These are phyloP conservation scores for Rhinogobius similis DNA, from an alignment of 2,113 vertebrate genomes.

Conservation along the genomic window DNA sequence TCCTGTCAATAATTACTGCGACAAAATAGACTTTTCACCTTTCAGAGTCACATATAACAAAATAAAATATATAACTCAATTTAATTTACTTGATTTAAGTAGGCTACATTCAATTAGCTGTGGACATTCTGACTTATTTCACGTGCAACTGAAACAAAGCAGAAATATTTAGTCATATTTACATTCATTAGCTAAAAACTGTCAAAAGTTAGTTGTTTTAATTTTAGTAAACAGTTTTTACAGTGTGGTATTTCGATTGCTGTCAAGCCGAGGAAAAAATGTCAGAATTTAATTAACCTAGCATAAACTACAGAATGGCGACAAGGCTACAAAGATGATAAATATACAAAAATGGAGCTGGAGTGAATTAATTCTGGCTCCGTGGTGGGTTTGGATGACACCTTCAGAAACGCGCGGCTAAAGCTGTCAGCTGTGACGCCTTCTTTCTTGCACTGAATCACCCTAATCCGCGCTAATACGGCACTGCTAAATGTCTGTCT, in stretches of 20 bases:
- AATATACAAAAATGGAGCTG: slow-evolving; percentile 54
- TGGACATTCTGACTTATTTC: background rate
- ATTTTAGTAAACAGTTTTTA: slow-evolving; percentile 4
- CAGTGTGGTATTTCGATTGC: slow-evolving; percentile 52
- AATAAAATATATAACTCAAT: no score
- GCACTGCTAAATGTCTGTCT: slow-evolving; percentile 55
- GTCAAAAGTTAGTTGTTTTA: no score
- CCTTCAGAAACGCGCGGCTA: slow-evolving; percentile 59
- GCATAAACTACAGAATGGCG: slow-evolving; percentile 11
- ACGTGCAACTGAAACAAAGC: no score
- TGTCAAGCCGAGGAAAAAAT: slow-evolving; percentile 26
- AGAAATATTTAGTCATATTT: no score
- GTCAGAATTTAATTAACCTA: slow-evolving; percentile 54
- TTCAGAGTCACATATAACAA: background rate
- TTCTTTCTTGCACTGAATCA: slow-evolving; percentile 55
- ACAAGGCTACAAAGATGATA: slow-evolving; percentile 27
- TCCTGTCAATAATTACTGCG: slow-evolving; percentile 62
- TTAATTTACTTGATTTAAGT: background rate
- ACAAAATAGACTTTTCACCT: slow-evolving; percentile 56
- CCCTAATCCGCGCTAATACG: slow-evolving; percentile 66
- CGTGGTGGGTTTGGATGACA: slow-evolving; percentile 60
- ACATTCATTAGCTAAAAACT: no score
- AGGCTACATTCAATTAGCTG: background rate
- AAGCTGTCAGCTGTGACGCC: slow-evolving; percentile 54
- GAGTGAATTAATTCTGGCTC: slow-evolving; percentile 58